Base-by-base conservation (phyloP, 2,888 invertebrate species). In the Melinaea menophilus region DNA sequence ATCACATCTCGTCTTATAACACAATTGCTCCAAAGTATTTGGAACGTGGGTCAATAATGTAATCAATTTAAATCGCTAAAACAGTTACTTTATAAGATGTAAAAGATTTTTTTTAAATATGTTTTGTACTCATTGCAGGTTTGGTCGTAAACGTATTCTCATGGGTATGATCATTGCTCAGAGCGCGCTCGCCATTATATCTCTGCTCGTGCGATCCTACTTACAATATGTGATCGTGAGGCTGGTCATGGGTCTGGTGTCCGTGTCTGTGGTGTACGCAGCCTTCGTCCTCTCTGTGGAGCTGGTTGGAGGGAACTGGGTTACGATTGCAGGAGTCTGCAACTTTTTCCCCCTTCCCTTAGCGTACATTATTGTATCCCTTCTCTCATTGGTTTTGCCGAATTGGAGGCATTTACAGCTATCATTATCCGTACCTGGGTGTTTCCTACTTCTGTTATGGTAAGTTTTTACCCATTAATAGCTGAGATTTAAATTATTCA, bases 261-360 rank as follows among this genome's bases (percentile, higher is more conserved):
- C 95, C 1, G 95, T 95, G n/a, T 95, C 95, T 22, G 94, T 96
- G 57, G 96, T 96, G 34, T 95, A 95, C 80, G 94, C 95, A 48
- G 95, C 95, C 35, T 95, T 96, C 73, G 95, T 96, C 5, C 87
- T 96, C 46, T 93, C 95, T 47, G 95, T 95, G 72, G 96, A 96
- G 80, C 86, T 95, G 62, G 95, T 95, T 3, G 95, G 95, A 51
- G 95, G 95, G 2, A 93, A 94, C 72, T 95, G 95, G 95, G 92
- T 95, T 67, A 95, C 95, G 3, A 93, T 95, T 63, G 94, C 95
- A 2, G 96, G 96, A 62, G 95, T 96, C 65, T 95, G 95, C 73
- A 95, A 95, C 81, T 92, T 95, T 75, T 95, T 96, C 80, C 95
- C 95, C 65, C 92, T 96, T 67, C 95, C 95, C 13, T 79, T 95